Evolutionary conservation across 2,888 invertebrate genomes (phyloP).

Genomic region (Lithosia quadra): DNA sequence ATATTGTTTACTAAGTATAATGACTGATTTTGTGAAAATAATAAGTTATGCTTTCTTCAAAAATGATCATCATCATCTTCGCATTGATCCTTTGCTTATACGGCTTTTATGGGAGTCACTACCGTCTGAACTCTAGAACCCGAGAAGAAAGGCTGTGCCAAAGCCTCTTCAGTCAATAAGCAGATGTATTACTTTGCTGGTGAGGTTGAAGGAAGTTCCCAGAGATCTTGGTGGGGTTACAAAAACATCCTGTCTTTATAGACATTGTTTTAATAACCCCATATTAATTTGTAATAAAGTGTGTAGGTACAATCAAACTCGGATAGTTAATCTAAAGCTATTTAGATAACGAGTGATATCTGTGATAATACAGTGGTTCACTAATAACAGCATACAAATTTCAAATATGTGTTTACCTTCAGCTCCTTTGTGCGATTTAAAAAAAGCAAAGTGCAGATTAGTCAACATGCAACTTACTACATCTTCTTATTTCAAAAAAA

Average conservation of each 20-base stretch:
- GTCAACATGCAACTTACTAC: constrained; percentile 51
- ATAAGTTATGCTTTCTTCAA: too few species aligned
- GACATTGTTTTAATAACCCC: not conserved
- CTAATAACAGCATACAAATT: constrained; percentile 11
- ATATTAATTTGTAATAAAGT: not conserved
- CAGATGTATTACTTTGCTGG: not conserved
- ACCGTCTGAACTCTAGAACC: too few species aligned
- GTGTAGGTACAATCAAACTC: not conserved
- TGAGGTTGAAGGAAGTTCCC: not conserved
- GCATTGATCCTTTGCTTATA: too few species aligned
- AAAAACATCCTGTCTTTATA: not conserved
- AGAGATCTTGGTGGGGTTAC: not conserved
- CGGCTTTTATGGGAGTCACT: too few species aligned
- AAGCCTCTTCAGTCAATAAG: too few species aligned
- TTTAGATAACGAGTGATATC: not conserved
- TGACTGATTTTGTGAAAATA: too few species aligned
- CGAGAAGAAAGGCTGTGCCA: too few species aligned
- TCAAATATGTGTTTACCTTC: constrained; percentile 71
- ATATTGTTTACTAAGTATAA: too few species aligned
- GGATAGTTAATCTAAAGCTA: not conserved
- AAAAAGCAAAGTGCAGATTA: constrained; percentile 76
- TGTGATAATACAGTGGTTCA: constrained; percentile 30
- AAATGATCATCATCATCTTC: too few species aligned
- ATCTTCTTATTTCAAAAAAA: not conserved
- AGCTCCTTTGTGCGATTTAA: constrained; percentile 77